phyloP scores from a whole-genome alignment of 2,888 invertebrate genomes.

The Pristionchus exspectatus region DNA sequence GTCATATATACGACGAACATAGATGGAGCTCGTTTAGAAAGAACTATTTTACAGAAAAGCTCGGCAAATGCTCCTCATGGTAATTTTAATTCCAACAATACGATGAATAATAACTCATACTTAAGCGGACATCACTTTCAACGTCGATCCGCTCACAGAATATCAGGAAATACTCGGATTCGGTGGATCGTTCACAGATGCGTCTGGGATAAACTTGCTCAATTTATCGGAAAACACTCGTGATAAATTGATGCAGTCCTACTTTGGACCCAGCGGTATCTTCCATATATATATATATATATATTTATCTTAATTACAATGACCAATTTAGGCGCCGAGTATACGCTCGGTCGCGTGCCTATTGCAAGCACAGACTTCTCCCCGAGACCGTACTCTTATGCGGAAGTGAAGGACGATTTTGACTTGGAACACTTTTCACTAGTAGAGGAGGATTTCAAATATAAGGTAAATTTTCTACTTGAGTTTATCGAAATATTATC shows the following conservation, averaged over 20 bases:
- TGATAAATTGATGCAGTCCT: conserved; percentile 58
- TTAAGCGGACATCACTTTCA: not conserved
- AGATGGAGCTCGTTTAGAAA: conserved; percentile 5
- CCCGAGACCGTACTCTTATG: conserved; percentile 12
- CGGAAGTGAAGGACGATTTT: conserved; percentile 80
- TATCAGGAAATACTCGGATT: conserved; percentile 83
- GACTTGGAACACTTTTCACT: conserved; percentile 84
- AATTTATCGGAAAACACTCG: conserved; percentile 82
- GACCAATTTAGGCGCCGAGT: conserved; percentile 81
- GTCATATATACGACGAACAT: not conserved
- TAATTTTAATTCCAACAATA: not conserved
- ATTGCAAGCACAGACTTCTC: conserved; percentile 93
- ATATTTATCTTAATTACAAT: not conserved
- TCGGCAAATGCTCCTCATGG: not conserved
- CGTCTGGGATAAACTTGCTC: conserved; percentile 85
- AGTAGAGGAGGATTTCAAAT: conserved; percentile 85
- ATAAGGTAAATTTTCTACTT: conserved; percentile 80
- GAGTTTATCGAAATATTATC: not conserved
- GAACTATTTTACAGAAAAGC: not conserved
- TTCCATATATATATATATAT: too few species aligned
- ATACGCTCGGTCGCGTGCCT: conserved; percentile 88
- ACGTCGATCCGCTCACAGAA: not conserved
- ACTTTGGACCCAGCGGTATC: conserved; percentile 38
- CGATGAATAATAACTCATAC: not conserved
- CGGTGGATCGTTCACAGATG: conserved; percentile 89